These are phyloP conservation scores for Pomatorhinus ruficollis DNA, from an alignment of 2,113 vertebrate species.

Conservation along the genomic window DNA sequence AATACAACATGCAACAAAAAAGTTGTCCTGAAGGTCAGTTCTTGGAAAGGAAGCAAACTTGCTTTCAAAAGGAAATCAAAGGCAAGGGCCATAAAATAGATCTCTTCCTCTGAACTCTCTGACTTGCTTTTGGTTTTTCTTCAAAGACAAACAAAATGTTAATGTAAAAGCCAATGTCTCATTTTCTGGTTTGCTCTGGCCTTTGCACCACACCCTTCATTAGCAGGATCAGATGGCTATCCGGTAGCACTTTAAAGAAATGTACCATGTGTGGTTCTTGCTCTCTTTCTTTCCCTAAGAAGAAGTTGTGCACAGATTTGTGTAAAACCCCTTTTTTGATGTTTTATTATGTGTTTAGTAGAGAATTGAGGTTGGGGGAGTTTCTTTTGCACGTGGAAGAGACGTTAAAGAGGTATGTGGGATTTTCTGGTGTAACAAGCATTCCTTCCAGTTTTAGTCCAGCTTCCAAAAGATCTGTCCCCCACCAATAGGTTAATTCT, in stretches of 20 bases:
- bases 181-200: not conserved
- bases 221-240: not conserved
- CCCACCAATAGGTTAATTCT: not conserved
- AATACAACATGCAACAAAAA: not conserved
- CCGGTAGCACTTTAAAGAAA: not conserved
- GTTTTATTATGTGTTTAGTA: slow-evolving; percentile 39
- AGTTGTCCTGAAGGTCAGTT: not conserved
- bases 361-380: not conserved
- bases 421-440: not conserved
- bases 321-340: not conserved
- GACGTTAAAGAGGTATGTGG: not conserved
- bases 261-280: not conserved
- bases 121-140: not conserved
- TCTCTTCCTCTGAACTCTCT: not conserved
- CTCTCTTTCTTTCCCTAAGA: not conserved
- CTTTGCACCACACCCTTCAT: not conserved
- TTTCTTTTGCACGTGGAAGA: not conserved
- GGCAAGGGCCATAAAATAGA: not conserved
- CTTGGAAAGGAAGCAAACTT: not conserved
- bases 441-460: not conserved
- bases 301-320: not conserved
- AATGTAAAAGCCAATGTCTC: not conserved
- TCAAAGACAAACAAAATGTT: not conserved
- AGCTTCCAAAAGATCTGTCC: not conserved
- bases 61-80: not conserved